Base-by-base conservation (phyloP, 1,140 invertebrate species). In the Pseudomyrmex flavicornis region DNA sequence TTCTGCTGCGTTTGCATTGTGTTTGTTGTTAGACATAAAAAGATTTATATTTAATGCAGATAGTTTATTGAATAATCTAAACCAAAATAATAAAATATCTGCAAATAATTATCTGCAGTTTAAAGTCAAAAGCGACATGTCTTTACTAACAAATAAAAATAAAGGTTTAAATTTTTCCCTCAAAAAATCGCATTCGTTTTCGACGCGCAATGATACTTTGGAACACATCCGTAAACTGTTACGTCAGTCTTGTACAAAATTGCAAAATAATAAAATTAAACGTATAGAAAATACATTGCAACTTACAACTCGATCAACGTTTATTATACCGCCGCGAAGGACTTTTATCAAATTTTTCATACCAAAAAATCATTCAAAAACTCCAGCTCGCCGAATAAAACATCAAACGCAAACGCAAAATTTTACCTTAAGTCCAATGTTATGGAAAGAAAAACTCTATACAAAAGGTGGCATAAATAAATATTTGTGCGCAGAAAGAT, bases 341-440 rank as follows among this genome's bases (percentile, higher is more conserved):
- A 52, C 46, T 8, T 80, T 76, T 7, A 88, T 86, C 7, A 92
- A 83, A 73, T 93, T 91, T 20, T 90, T 85, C 20, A 93, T 92
- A 82, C 89, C 91, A 2, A 91, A 88, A 68, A 91, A 83, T 15
- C 66, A 89, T 79, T 68, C 89, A 9, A 85, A 90, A 44, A 3
- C 5, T 5, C 62, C 46, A 35, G 46, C 73, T 58, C 62, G 79
- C 12, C 84, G 58, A 70, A 72, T 63, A 17, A 75, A 72, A n/a
- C 54, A 61, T 50, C 82, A 88, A 63, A 15, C 26, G 1, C 82
- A 88, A 63, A 15, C 26, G 1, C 80, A 85, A 68, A 92, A 89
- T 84, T 84, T 88, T 12, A 35, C 48, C 10, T 82, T 85, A 20
- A 75, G 85, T 1, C 86, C 89, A 0, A 84, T 84, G 72, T 46